Base-by-base conservation (phyloP, 2,797 vertebrate genomes). In the Petrocephalus sullivani region DNA sequence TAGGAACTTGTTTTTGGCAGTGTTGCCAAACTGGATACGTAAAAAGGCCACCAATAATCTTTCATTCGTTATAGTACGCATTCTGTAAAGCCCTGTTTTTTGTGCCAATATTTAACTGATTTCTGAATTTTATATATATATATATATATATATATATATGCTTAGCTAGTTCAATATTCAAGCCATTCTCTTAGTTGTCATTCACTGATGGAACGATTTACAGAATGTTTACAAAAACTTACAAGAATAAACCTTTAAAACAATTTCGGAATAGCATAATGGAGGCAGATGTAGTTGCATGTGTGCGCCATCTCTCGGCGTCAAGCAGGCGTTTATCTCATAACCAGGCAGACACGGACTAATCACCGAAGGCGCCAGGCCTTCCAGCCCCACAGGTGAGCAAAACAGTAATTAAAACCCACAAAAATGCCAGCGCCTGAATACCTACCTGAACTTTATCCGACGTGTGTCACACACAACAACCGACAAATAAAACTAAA, bases 341-440 rank as follows among this genome's bases (percentile, higher is more conserved):
- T 51, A 57, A 71, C 58, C 86, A 64, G 88, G 61, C 90, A 88
- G 90, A 83, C 88, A 87, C 21, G 71, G 67, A 88, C 64, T 90
- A 89, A 92, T 91, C 64, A 85, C 90, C 90, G 89, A 89, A 91
- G 95, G 95, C 95, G 95, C 95, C 95, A 95, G 94, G 85, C 92
- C 92, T 92, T 90, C 92, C 93, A 93, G 89, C 90, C 92, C 92
- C 90, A 90, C 89, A 92, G 92, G 93, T 93, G 93, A 93, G 93
- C 94, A 96, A 96, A 96, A 95, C 93, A 95, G 93, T 93, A 94
- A 96, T 96, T 96, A 95, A 92, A 94, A 94, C 90, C 94, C 94
- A 90, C 94, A 93, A 93, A 95, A 93, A 94, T 93, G 93, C 93
- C 91, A 89, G 91, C 92, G 91, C 90, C 91, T 94, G 93, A 91